A percentile compares a stretch with the other conserved stretches of the same genome.
Conservation (phyloP, 2,113 vertebrate species). For the Microcebus jonahi region DNA sequence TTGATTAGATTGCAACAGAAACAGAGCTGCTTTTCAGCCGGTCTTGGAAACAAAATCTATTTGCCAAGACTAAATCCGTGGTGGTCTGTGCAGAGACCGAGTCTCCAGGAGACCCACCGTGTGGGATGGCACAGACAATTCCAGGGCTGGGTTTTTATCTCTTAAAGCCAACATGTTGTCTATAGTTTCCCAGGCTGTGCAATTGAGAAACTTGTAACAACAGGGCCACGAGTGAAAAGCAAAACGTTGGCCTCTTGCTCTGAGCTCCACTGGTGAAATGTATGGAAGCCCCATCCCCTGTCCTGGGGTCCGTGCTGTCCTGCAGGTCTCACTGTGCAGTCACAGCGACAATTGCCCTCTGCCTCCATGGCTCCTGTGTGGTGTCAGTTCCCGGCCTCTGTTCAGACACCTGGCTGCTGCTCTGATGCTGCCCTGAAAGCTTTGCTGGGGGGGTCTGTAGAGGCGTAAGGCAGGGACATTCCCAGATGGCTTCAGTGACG, state of each 20-base stretch:
- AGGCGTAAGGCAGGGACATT: neutral
- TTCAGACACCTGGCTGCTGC: neutral
- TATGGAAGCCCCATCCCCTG: accelerated
- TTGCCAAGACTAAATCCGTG: neutral
- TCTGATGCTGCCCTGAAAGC: accelerated
- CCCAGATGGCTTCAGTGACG: too few species aligned
- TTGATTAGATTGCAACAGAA: neutral
- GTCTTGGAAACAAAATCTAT: neutral
- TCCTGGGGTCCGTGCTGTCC: accelerated
- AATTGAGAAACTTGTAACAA: accelerated
- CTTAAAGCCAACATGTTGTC: neutral
- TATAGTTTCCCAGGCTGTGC: accelerated
- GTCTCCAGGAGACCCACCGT: neutral
- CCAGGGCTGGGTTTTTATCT: neutral
- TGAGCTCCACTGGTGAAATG: accelerated
- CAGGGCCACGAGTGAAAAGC: accelerated
- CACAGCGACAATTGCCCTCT: accelerated
- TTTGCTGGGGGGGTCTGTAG: neutral
- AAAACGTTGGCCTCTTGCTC: accelerated
- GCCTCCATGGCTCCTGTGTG: accelerated
- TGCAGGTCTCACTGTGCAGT: accelerated
- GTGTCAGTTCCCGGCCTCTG: neutral
- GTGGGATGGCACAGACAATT: accelerated
- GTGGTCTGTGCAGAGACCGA: accelerated
- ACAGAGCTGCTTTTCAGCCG: neutral